These are phyloP conservation scores for Diorhabda elongata DNA, from an alignment of 1,140 invertebrate species.

Conservation along the genomic window DNA sequence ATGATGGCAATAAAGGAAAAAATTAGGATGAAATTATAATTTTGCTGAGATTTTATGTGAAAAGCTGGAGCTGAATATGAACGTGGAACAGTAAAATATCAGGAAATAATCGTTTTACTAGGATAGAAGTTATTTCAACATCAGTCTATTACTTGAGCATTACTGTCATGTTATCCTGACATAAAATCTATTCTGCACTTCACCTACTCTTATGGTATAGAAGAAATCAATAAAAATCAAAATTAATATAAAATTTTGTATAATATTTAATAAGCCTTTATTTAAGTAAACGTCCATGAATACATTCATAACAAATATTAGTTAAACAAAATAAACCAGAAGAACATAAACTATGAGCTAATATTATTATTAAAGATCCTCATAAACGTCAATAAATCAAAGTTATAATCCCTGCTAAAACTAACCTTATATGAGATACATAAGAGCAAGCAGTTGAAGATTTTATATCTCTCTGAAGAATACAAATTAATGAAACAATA, in stretches of 20 bases:
- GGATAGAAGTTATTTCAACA: too few relatives aligned
- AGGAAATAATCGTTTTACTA: too few relatives aligned
- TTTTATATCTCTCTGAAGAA: conserved; percentile 59
- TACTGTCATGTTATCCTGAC: too few relatives aligned
- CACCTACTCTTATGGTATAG: conserved; percentile 29
- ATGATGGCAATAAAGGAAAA: too few relatives aligned
- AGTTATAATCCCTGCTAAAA: conserved; percentile 51
- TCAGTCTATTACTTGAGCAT: too few relatives aligned
- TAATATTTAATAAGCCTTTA: conserved; percentile 50
- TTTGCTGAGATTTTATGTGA: too few relatives aligned
- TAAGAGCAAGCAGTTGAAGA: conserved; percentile 62
- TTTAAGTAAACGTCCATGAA: conserved; percentile 49
- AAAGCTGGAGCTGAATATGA: too few relatives aligned
- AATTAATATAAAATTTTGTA: conserved; percentile 52
- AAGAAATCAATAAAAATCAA: conserved; percentile 57
- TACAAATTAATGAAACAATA: conserved; percentile 57
- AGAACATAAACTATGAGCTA: conserved; percentile 61
- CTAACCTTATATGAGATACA: conserved; percentile 56
- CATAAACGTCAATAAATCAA: conserved; percentile 48
- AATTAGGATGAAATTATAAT: too few relatives aligned
- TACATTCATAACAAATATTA: conserved; percentile 59
- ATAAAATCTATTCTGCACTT: too few relatives aligned
- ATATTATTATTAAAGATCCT: conserved; percentile 56
- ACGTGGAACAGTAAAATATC: too few relatives aligned
- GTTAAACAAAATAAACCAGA: conserved; percentile 66